Evolutionary conservation across 2,797 vertebrate species (phyloP).

Genomic region (Propithecus deckenii): DNA sequence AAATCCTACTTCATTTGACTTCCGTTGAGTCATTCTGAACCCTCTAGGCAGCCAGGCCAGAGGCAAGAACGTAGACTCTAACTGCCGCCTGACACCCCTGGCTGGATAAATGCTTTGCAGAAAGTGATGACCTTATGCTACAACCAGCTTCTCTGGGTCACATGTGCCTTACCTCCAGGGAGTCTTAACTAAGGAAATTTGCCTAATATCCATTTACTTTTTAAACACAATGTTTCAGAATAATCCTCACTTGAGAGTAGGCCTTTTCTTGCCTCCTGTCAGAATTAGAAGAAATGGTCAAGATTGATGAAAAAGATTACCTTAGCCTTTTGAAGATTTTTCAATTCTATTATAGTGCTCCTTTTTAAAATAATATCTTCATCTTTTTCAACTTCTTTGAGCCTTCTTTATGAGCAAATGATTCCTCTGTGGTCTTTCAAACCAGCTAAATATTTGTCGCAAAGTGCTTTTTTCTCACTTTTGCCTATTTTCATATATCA

Average conservation of each 20-base stretch:
- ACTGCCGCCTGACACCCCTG: not conserved
- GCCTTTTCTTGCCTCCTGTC: not conserved
- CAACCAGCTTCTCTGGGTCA: not conserved
- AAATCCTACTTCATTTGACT: not conserved
- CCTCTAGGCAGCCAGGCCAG: not conserved
- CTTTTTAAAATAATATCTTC: not conserved
- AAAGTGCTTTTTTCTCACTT: slow-evolving; percentile 61
- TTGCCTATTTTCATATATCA: slow-evolving; percentile 50
- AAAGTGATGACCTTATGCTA: not conserved
- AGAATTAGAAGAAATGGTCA: not conserved
- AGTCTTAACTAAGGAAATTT: not conserved
- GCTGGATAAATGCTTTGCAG: not conserved
- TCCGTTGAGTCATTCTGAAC: not conserved
- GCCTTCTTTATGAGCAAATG: not conserved
- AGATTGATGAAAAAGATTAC: not conserved
- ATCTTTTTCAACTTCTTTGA: not conserved
- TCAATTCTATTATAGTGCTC: not conserved
- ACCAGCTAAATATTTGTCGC: slow-evolving; percentile 39
- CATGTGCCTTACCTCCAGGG: slow-evolving; percentile 48
- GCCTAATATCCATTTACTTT: not conserved
- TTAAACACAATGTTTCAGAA: not conserved
- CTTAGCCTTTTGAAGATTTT: slow-evolving; percentile 1
- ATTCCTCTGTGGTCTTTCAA: slow-evolving; percentile 16
- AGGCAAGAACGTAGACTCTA: not conserved
- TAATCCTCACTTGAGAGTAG: not conserved